Percentiles rank a stretch among this genome's conserved stretches.
These are phyloP conservation scores for Hydractinia echinata DNA, from an alignment of 30 jellyfish, hydroid and myxozoan genomes.

Conservation along the genomic window DNA sequence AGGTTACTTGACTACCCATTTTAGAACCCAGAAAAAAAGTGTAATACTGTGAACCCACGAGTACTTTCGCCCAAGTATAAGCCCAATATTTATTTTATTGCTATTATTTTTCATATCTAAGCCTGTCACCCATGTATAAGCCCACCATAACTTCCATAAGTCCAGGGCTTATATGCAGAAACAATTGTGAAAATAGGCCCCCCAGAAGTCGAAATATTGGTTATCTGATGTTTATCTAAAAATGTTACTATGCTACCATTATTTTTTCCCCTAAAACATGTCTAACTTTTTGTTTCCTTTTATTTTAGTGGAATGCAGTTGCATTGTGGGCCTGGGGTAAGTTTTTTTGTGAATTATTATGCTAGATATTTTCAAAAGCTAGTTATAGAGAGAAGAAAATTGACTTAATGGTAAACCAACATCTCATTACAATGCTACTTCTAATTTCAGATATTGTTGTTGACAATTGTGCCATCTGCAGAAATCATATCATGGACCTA, in stretches of 20 bases:
- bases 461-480: conserved; percentile 95
- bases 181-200: too few species aligned
- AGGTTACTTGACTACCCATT: too few species aligned
- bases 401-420: background rate
- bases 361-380: background rate
- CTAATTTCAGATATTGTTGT: conserved; percentile 72
- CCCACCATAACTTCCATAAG: too few species aligned
- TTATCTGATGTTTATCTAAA: background rate
- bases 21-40: too few species aligned
- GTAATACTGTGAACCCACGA: too few species aligned
- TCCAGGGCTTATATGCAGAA: too few species aligned
- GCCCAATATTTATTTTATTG: too few species aligned
- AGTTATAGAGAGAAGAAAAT: too few species aligned
- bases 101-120: too few species aligned
- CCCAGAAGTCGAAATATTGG: too few species aligned
- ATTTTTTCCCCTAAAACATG: background rate
- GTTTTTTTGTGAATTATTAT: background rate
- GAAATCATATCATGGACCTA: conserved; percentile 94
- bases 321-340: conserved; percentile 99
- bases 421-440: background rate
- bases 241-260: background rate
- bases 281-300: background rate
- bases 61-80: too few species aligned
- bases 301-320: conserved; percentile 97
- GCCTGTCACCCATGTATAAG: too few species aligned